Conservation (phyloP, 2,113 vertebrate genomes). For the Planiliza haematocheilus region DNA sequence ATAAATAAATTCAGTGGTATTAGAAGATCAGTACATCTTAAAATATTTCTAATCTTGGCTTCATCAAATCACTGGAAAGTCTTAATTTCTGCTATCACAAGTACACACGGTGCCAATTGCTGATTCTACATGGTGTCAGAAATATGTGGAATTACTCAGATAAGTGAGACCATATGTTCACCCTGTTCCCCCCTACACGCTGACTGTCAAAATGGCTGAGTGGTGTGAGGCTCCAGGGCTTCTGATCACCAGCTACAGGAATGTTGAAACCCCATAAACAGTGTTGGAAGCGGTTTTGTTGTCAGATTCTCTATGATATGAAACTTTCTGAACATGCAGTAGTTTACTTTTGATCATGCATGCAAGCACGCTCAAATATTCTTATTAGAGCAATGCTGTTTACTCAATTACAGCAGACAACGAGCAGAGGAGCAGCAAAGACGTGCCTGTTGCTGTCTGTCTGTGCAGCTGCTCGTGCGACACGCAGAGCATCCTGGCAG, state of each 20-base stretch:
- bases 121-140: conserved; percentile 22
- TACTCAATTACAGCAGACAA: conserved; percentile 43
- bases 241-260: conserved; percentile 30
- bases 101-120: neutral
- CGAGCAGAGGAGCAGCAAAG: conserved; percentile 1
- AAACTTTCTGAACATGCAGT: conserved; percentile 36
- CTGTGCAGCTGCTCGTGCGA: conserved; percentile 43
- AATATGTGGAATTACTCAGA: conserved; percentile 26
- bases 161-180: conserved; percentile 47
- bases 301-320: conserved; percentile 20
- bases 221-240: conserved; percentile 18
- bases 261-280: conserved; percentile 14
- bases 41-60: neutral
- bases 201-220: conserved; percentile 37
- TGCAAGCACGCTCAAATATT: conserved; percentile 60
- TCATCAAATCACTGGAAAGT: neutral
- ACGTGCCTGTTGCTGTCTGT: conserved; percentile 9
- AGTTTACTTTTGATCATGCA: conserved; percentile 53
- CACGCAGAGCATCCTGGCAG: neutral
- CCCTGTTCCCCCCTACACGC: conserved; percentile 8
- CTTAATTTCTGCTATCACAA: neutral
- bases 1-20: neutral
- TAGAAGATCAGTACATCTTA: conserved; percentile 5
- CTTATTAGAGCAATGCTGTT: conserved; percentile 50
- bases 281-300: neutral